Conservation (phyloP, 2,113 vertebrate genomes). For the Mesoclemmys tuberculata region DNA sequence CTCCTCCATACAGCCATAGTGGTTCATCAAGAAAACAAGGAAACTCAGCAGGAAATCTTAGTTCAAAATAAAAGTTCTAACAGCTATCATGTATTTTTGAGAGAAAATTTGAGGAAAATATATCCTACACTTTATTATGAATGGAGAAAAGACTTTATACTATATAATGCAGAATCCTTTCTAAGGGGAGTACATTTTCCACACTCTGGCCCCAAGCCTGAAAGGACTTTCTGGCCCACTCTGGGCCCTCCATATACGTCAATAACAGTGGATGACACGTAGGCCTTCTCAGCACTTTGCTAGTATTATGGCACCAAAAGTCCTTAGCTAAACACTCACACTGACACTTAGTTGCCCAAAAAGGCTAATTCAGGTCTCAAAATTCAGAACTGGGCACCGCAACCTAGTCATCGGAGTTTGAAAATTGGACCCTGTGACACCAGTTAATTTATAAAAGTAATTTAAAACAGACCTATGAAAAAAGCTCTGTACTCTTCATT, state of each 20-base stretch:
- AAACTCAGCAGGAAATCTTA: accelerated
- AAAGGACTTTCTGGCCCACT: not conserved
- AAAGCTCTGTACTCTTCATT: not conserved
- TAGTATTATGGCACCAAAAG: not conserved
- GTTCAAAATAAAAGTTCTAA: not conserved
- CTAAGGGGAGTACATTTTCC: not conserved
- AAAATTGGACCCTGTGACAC: not conserved
- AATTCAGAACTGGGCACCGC: not conserved
- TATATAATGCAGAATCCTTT: not conserved
- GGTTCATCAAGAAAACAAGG: not conserved
- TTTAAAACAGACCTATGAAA: not conserved
- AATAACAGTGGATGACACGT: not conserved
- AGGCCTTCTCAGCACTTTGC: accelerated
- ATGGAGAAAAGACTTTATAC: not conserved
- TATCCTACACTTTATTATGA: not conserved
- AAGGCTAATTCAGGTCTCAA: not conserved
- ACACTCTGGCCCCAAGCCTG: too few relatives aligned
- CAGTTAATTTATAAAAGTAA: not conserved
- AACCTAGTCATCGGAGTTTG: not conserved
- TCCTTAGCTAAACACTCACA: not conserved
- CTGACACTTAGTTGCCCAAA: not conserved
- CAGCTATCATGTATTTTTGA: not conserved
- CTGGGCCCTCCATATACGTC: not conserved
- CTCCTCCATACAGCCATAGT: not conserved
- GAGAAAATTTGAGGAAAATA: not conserved